Evolutionary conservation across 2,113 vertebrate species (phyloP).

Genomic region (Centropus bengalensis): DNA sequence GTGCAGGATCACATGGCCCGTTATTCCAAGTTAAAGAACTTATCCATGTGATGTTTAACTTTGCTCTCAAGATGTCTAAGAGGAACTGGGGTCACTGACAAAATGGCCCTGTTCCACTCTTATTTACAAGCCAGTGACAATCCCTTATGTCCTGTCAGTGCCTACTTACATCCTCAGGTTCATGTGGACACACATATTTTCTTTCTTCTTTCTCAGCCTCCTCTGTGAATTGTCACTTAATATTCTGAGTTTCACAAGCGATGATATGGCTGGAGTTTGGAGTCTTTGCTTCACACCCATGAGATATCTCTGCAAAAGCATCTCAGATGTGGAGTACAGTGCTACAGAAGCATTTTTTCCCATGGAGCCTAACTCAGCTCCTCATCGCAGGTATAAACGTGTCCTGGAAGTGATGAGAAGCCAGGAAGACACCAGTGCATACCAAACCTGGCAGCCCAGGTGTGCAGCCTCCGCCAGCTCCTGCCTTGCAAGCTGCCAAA

Average conservation of each 20-base stretch:
- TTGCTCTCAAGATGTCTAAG: not conserved
- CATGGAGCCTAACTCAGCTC: not conserved
- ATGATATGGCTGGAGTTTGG: not conserved
- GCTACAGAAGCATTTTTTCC: not conserved
- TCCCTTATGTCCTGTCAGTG: not conserved
- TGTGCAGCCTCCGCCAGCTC: not conserved
- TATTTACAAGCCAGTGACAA: not conserved
- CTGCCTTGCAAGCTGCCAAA: not conserved
- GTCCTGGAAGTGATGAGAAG: not conserved
- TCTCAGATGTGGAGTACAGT: not conserved
- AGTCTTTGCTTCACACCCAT: not conserved
- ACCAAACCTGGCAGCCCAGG: not conserved
- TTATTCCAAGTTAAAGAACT: not conserved
- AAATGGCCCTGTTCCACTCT: not conserved
- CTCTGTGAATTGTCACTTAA: not conserved
- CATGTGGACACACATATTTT: not conserved
- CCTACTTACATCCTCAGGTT: not conserved
- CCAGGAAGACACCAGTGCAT: not conserved
- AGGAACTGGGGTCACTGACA: not conserved
- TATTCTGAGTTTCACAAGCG: not conserved
- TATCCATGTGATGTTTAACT: not conserved
- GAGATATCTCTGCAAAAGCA: not conserved
- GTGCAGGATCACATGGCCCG: fast-evolving
- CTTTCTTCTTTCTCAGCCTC: not conserved
- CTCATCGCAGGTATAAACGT: not conserved